Conservation (phyloP, 1,140 invertebrate genomes). For the Rhysida immarginata region DNA sequence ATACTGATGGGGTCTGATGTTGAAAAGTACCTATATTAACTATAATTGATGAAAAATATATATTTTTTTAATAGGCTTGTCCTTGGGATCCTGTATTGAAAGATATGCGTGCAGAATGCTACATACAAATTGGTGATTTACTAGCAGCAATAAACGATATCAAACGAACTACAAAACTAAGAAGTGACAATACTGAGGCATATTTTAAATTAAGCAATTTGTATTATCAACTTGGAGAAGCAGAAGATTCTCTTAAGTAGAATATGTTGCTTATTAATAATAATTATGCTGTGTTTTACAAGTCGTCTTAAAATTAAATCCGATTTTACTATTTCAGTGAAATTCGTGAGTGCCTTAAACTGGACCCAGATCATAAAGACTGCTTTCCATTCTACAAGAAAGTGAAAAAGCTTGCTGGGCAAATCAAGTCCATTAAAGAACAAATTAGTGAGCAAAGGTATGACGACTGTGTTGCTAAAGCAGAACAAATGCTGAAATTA, state of each 20-base stretch:
- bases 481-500: slow-evolving; percentile 43
- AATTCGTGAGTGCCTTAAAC: slow-evolving; percentile 90
- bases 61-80: slow-evolving; percentile 37
- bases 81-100: slow-evolving; percentile 75
- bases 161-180: slow-evolving; percentile 71
- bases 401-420: slow-evolving; percentile 87
- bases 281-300: background rate
- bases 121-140: slow-evolving; percentile 61
- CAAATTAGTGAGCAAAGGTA: slow-evolving; percentile 50
- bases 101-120: slow-evolving; percentile 70
- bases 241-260: slow-evolving; percentile 74
- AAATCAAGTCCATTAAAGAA: slow-evolving; percentile 55
- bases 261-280: slow-evolving; percentile 6
- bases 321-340: slow-evolving; percentile 41
- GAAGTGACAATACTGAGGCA: slow-evolving; percentile 78
- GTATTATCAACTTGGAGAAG: slow-evolving; percentile 79
- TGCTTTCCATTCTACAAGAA: slow-evolving; percentile 97
- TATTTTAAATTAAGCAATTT: slow-evolving; percentile 66
- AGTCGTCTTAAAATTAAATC: background rate
- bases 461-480: slow-evolving; percentile 55
- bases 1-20: background rate
- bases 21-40: background rate
- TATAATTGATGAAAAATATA: background rate
- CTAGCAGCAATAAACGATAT: slow-evolving; percentile 81
- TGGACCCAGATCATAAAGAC: slow-evolving; percentile 93